These are phyloP conservation scores for Streptopelia turtur DNA, from an alignment of 2,797 vertebrate genomes.

Conservation along the genomic window DNA sequence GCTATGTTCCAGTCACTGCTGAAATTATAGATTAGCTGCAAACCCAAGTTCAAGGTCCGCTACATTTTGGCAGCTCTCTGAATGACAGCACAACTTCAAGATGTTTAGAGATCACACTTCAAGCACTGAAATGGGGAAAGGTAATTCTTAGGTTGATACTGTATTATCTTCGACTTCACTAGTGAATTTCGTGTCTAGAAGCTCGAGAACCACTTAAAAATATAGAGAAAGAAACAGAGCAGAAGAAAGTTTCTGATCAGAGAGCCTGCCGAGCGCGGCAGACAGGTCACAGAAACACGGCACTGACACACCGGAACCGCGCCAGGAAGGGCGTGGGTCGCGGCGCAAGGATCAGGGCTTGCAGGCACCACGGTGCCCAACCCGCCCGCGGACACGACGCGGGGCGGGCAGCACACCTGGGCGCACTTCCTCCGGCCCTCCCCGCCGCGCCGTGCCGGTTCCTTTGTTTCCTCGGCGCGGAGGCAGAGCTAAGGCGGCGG, in stretches of 20 bases:
- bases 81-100: neutral
- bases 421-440: neutral
- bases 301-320: accelerated
- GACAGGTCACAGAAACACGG: too few relatives aligned
- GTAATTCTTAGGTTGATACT: neutral
- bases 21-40: neutral
- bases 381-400: neutral
- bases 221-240: neutral
- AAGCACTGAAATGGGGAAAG: accelerated
- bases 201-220: neutral
- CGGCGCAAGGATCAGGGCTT: neutral
- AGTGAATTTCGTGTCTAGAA: neutral
- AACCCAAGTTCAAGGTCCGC: accelerated
- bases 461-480: neutral
- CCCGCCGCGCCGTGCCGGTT: neutral
- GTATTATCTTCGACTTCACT: neutral
- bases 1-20: neutral
- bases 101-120: neutral
- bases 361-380: neutral
- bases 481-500: neutral
- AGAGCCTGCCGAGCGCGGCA: neutral
- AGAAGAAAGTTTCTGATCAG: neutral
- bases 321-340: neutral
- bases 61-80: neutral
- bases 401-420: neutral